Conservation (phyloP, 2,113 vertebrate species). For the Cynopterus brachyotis region DNA sequence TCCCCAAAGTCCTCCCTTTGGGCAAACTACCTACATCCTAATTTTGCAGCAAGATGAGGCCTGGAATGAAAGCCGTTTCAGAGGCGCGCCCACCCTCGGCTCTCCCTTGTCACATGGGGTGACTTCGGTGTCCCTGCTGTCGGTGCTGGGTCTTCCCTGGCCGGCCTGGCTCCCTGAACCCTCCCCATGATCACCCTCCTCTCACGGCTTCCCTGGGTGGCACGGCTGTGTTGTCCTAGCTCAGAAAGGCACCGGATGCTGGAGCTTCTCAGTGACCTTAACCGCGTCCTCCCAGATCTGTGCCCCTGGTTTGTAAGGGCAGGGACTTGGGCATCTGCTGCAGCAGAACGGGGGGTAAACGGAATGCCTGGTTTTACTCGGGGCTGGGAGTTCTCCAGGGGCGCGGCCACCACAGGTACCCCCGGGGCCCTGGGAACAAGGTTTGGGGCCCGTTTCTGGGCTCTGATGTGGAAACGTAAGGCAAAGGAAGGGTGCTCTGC, state of each 20-base stretch:
- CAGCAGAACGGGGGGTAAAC: neutral
- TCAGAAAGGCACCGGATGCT: neutral
- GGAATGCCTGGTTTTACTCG: neutral
- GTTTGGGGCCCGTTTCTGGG: slow-evolving; percentile 21
- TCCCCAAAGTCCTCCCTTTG: fast-evolving
- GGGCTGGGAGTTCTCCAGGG: neutral
- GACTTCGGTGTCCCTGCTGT: fast-evolving
- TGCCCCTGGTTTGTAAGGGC: neutral
- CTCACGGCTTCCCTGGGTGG: neutral
- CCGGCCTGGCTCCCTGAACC: neutral
- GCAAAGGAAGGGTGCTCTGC: neutral
- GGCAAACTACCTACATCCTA: neutral
- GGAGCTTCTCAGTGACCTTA: neutral
- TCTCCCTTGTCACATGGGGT: fast-evolving
- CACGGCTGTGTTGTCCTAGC: neutral
- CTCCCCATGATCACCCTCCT: fast-evolving
- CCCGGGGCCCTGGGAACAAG: neutral
- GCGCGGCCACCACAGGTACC: neutral
- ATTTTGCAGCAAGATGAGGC: neutral
- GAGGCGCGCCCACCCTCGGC: neutral
- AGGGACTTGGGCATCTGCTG: neutral
- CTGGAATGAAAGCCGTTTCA: neutral
- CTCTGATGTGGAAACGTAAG: slow-evolving; percentile 64
- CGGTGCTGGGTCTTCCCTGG: too few relatives aligned
- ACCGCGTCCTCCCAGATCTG: neutral